Evolutionary conservation across 2,888 invertebrate species (phyloP).

Genomic region (Apamea crenata): DNA sequence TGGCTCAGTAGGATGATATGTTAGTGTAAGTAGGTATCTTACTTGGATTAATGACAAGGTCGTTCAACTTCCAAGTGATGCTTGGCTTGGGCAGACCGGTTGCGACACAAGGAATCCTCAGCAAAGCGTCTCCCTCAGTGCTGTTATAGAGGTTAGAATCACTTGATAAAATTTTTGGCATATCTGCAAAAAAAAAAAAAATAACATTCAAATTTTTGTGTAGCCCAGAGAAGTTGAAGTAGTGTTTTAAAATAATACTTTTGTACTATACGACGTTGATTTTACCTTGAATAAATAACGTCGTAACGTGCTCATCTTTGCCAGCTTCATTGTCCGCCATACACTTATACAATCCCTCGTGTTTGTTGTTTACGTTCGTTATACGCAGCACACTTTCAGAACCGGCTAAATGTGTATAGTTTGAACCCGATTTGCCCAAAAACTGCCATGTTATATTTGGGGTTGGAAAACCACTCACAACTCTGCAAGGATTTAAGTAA

Average conservation of each 20-base stretch:
- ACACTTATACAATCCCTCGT: no score
- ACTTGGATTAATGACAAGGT: constrained; percentile 29
- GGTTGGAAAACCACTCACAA: no score
- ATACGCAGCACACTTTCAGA: no score
- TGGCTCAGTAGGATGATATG: background rate
- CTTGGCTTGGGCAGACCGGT: constrained; percentile 50
- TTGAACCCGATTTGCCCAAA: no score
- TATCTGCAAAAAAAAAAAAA: constrained; percentile 13
- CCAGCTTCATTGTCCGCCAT: no score
- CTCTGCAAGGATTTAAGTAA: no score
- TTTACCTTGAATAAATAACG: constrained; percentile 44
- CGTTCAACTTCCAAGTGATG: constrained; percentile 45
- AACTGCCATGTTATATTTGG: no score
- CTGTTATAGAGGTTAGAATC: background rate
- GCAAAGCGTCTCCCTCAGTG: constrained; percentile 42
- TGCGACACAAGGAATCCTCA: constrained; percentile 51
- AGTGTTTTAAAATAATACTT: background rate
- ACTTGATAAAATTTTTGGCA: constrained; percentile 41
- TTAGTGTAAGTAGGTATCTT: constrained; percentile 4
- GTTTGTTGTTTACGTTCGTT: no score
- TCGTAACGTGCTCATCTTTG: no score
- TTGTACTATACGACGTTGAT: background rate
- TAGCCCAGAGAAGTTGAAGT: background rate
- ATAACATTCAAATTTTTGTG: background rate
- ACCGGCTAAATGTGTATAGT: no score